Conservation (phyloP, 2,797 vertebrate genomes). For the Myoxocephalus aenaeus region DNA sequence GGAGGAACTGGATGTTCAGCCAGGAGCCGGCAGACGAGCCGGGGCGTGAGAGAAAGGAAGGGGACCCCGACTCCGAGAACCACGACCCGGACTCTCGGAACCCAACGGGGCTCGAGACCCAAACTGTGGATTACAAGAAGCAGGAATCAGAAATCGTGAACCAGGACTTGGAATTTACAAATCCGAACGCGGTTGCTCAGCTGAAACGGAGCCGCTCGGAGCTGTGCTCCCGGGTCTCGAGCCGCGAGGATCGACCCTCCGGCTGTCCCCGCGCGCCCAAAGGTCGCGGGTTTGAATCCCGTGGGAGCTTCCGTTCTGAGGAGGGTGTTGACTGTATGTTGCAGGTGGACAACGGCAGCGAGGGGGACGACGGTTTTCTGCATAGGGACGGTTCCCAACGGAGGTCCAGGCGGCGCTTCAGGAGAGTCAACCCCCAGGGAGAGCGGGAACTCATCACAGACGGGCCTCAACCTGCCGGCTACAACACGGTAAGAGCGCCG, state of each 20-base stretch:
- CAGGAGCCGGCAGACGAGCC: slow-evolving; percentile 80
- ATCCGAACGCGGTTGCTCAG: not conserved
- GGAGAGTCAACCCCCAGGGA: slow-evolving; percentile 89
- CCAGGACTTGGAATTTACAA: slow-evolving; percentile 32
- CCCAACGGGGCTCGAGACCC: not conserved
- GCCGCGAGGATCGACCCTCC: not conserved
- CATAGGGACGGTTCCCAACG: slow-evolving; percentile 89
- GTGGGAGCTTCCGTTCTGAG: slow-evolving; percentile 61
- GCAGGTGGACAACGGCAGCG: slow-evolving; percentile 95
- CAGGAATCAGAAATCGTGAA: slow-evolving; percentile 2
- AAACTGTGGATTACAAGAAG: slow-evolving; percentile 33
- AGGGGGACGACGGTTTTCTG: slow-evolving; percentile 88
- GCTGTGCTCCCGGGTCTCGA: slow-evolving; percentile 20
- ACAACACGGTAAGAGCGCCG: slow-evolving; percentile 81
- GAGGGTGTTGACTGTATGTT: slow-evolving; percentile 79
- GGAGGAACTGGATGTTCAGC: slow-evolving; percentile 94
- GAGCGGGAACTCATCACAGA: slow-evolving; percentile 93
- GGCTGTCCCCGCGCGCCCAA: slow-evolving; percentile 20
- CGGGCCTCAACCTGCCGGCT: slow-evolving; percentile 83
- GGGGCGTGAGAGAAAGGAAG: slow-evolving; percentile 3
- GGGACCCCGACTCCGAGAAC: not conserved
- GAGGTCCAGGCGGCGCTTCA: slow-evolving; percentile 89
- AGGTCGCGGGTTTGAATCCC: not conserved
- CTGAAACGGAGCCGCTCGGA: slow-evolving; percentile 57
- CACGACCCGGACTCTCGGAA: not conserved